Base-by-base conservation (phyloP, 1,140 invertebrate species). In the Calycopis cecrops region DNA sequence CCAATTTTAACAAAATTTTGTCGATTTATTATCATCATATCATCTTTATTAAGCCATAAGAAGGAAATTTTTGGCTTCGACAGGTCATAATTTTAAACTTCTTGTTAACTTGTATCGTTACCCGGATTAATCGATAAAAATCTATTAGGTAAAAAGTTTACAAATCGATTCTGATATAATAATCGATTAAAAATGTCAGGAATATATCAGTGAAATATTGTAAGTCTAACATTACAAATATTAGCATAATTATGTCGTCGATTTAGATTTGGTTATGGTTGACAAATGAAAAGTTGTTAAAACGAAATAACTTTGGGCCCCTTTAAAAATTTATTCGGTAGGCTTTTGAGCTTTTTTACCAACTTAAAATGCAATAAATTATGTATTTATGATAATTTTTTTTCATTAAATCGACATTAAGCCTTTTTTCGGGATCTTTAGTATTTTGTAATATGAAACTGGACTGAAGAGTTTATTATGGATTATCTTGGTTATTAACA, bases 261-360 rank as follows among this genome's bases (percentile, higher is more conserved):
- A 60, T 71, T 68, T 69, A 64, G 68, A 73, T 77, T 76, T 77
- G 52, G 73, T 58, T 63, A 76, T 58, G 76, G 65, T 59, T 79
- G 73, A 79, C 76, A 77, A 79, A 79, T 77, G 66, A 65, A 68
- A 62, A 60, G 56, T 62, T 59, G 47, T 77, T 73, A 70, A 67
- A 55, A 66, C 63, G 62, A 70, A 60, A 63, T 75, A 71, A 64
- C 57, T 52, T n/a, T 42, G 34, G 44, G 49, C 21, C 44, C 44
- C 48, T 62, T 59, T 47, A 57, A 53, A 52, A 63, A 62, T 65
- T 51, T 62, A 57, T 60, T 65, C 55, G 53, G 55, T 55, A 47
- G 62, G 50, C 51, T 52, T 52, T 16, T 40, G 9, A 40, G 51
- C 21, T 52, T 52, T 52, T 52, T 52, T 28, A 16, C 17, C 28